These are phyloP conservation scores for Anarhynchus alexandrinus DNA, from an alignment of 2,113 vertebrate genomes.

Conservation along the genomic window DNA sequence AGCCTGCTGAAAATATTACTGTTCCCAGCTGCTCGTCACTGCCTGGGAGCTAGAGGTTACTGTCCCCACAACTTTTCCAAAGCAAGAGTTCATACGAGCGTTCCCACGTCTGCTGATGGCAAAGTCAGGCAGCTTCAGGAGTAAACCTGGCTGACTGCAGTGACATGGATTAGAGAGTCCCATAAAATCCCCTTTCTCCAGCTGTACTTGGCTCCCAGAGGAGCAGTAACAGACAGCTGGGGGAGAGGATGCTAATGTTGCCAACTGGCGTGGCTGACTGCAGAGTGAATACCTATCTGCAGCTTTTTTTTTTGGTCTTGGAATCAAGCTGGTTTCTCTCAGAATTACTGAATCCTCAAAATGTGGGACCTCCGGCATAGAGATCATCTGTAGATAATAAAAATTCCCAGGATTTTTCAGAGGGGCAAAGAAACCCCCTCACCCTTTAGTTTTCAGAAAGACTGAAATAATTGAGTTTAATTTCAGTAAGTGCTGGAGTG, in stretches of 20 bases:
- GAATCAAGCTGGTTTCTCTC: neutral
- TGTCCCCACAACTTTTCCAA: neutral
- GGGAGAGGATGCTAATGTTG: neutral
- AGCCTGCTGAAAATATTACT: slow-evolving; percentile 37
- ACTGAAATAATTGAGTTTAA: neutral
- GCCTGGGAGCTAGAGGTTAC: slow-evolving; percentile 1
- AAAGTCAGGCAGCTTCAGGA: neutral
- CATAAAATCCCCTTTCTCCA: neutral
- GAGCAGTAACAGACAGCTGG: neutral
- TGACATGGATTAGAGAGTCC: neutral
- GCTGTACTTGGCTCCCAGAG: neutral
- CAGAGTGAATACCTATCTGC: neutral
- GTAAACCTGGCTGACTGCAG: neutral
- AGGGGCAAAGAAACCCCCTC: neutral
- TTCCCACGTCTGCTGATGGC: neutral
- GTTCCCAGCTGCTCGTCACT: slow-evolving; percentile 7
- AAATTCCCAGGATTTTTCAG: neutral
- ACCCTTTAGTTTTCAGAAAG: neutral
- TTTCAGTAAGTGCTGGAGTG: neutral
- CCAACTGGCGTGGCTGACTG: neutral
- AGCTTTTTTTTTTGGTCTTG: neutral
- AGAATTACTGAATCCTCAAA: neutral
- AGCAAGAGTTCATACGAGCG: neutral
- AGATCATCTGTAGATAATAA: neutral
- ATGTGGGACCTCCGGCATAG: neutral